Conservation (phyloP, 2,888 invertebrate genomes). For the Pristionchus entomophagus region DNA sequence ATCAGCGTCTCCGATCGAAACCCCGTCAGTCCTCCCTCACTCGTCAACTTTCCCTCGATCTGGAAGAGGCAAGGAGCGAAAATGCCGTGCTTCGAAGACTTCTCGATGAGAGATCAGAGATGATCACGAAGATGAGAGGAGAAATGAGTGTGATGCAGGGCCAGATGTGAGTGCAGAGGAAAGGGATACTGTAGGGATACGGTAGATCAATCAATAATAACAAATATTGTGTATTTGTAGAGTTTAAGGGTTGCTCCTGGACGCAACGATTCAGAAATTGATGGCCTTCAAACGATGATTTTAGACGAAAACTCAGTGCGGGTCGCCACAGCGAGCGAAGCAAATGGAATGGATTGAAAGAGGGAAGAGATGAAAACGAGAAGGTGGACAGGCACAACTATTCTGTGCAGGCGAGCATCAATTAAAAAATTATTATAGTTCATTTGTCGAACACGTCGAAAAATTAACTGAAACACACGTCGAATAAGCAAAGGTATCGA, state of each 20-base stretch:
- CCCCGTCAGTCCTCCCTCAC: not conserved
- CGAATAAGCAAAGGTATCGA: not conserved
- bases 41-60: conserved; percentile 28
- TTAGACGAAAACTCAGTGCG: conserved; percentile 17
- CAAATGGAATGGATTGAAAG: conserved; percentile 7
- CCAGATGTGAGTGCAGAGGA: conserved; percentile 14
- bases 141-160: not conserved
- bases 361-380: conserved; percentile 8
- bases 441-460: not conserved
- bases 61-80: conserved; percentile 31
- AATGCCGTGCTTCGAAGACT: not conserved
- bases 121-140: conserved; percentile 28
- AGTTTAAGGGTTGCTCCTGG: too few species aligned
- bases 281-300: too few species aligned
- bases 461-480: not conserved
- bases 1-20: not conserved
- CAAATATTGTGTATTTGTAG: too few species aligned
- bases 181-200: not conserved
- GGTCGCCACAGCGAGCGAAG: conserved; percentile 34
- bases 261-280: too few species aligned
- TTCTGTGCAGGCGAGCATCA: not conserved
- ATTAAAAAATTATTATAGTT: not conserved
- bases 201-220: not conserved
- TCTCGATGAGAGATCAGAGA: conserved; percentile 33
- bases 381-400: not conserved